Evolutionary conservation across 1,140 invertebrate genomes (phyloP), one percentile per base, ranked within the genome.

Genomic region (Platyscapa corneri): DNA sequence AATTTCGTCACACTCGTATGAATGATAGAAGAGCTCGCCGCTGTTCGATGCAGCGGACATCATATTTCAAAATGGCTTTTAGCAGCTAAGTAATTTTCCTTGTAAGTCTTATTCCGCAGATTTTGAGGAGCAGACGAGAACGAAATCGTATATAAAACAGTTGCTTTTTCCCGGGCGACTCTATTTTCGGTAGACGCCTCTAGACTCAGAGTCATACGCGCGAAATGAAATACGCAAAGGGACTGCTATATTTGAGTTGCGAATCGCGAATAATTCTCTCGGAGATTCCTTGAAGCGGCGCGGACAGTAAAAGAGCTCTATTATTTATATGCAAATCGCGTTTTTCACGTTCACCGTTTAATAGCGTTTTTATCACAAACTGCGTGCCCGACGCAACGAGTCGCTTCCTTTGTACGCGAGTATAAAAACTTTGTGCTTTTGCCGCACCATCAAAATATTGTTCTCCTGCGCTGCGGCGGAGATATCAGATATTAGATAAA

Each of bases 21-120:
- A 53, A 30, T 39, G 67, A 82, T 82, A 74, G n/a, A n/a, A 72
- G 60, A 49, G 34, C 20, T 53, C 34, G 75, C 12, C 39, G 42
- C 2, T 34, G 34, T 30, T 64, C 6, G 32, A 60, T 60, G 27
- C 27, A 53, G 0, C 1, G 56, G 75, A 75, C 34, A 56, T 46
- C 30, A 10, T 46, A 46, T 75, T 75, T 60, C 81, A 53, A 83
- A 83, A 83, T 75, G 70, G 67, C 46, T 60, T 77, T 64, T 18
- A 39, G 39, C 5, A 16, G 56, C 74, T 77, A 77, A 83, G 82
- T 83, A 77, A 76, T 65, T 77, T 83, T 77, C 65, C 74, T 46
- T 83, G 82, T 83, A 75, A 64, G 72, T 37, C 23, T n/a, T 30
- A 30, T 16, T 56, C 39, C 10, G 27, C 20, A 27, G 18, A 60